Conservation (phyloP, 2,888 invertebrate genomes). For the Erebia epiphron region DNA sequence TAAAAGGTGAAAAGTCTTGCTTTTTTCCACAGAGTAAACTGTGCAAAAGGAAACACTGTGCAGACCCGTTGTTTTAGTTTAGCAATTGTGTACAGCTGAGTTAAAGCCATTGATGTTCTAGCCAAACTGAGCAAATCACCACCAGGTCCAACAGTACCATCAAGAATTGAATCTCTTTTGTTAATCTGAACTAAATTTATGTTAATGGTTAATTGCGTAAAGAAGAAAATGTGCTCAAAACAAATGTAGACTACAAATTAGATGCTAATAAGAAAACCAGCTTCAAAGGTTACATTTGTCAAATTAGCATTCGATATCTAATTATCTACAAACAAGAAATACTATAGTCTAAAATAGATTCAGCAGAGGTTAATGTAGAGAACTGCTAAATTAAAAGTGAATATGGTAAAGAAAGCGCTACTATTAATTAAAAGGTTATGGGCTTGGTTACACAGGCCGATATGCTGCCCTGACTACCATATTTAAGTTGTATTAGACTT, state of each 20-base stretch:
- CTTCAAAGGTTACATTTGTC: background rate
- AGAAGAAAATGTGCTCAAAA: conserved; percentile 3
- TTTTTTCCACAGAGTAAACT: no score
- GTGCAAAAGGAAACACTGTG: no score
- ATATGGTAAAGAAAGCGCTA: background rate
- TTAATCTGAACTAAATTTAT: conserved; percentile 3
- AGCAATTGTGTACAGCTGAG: no score
- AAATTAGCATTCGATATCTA: background rate
- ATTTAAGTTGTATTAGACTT: background rate
- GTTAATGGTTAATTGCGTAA: conserved; percentile 9
- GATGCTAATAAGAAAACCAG: background rate
- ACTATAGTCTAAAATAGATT: background rate
- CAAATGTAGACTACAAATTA: conserved; percentile 2
- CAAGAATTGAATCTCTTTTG: background rate
- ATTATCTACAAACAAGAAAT: background rate
- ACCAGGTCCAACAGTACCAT: no score
- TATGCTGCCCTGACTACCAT: background rate
- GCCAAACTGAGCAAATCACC: background rate
- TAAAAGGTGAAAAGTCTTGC: no score
- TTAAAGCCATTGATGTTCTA: no score
- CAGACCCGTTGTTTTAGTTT: no score
- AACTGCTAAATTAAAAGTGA: background rate
- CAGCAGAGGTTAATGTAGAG: background rate
- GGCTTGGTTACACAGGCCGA: conserved; percentile 2
- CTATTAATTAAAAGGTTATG: background rate